Evolutionary conservation across 2,888 invertebrate genomes (phyloP).

Genomic region (Melanargia galathea): DNA sequence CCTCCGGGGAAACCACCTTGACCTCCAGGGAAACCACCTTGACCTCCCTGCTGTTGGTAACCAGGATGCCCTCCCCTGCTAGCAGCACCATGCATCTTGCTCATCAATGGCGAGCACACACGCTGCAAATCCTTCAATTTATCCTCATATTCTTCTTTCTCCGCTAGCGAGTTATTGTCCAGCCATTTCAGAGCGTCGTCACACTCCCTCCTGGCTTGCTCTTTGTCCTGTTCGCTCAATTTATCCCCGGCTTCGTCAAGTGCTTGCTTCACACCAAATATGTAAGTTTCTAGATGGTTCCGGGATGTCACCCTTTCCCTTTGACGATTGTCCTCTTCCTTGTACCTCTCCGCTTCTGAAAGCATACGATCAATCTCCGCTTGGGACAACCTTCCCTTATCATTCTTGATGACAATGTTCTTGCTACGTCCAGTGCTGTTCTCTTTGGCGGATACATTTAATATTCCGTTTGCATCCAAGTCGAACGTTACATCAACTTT

Average conservation of each 20-base stretch:
- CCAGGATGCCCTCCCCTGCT: conserved; percentile 44
- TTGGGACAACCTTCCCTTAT: conserved; percentile 90
- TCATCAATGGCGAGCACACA: conserved; percentile 81
- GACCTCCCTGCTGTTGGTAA: conserved; percentile 36
- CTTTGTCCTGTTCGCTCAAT: conserved; percentile 85
- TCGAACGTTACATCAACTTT: conserved; percentile 66
- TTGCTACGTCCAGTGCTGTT: conserved; percentile 85
- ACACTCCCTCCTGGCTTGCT: conserved; percentile 74
- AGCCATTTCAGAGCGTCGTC: conserved; percentile 86
- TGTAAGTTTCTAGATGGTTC: conserved; percentile 63
- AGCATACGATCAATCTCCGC: conserved; percentile 92
- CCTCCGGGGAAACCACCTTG: not conserved
- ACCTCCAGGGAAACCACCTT: not conserved
- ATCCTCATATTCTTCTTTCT: conserved; percentile 13
- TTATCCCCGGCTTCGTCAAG: conserved; percentile 83
- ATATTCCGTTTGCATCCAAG: conserved; percentile 89
- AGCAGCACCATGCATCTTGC: conserved; percentile 56
- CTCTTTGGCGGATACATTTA: conserved; percentile 92
- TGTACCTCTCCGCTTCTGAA: conserved; percentile 87
- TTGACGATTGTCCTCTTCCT: conserved; percentile 87
- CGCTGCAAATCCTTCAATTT: conserved; percentile 78
- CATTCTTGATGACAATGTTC: conserved; percentile 62
- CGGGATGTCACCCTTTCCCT: conserved; percentile 84
- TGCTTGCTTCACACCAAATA: conserved; percentile 87
- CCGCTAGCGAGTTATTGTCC: conserved; percentile 84